Evolutionary conservation across 2,888 invertebrate species (phyloP), one percentile per base, ranked within the genome.

Genomic region (Agonum fuliginosum): DNA sequence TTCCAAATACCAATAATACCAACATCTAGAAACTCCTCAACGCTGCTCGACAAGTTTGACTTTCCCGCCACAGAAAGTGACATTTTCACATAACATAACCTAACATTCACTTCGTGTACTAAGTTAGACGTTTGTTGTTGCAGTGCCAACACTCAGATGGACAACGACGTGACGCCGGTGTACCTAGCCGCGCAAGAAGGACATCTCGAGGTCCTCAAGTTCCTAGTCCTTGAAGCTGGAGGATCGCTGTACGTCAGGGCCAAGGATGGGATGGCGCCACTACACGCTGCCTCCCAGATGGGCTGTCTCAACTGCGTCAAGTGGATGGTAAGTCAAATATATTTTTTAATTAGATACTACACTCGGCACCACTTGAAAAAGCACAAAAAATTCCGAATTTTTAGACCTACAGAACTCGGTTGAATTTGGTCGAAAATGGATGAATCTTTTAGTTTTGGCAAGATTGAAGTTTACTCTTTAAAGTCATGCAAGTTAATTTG

Each of bases 131-230:
- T 17, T 14, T 58, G 17, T 30, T 34, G 12, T 17, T 62, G 65
- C 90, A 95, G 95, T 88, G 95, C 96, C 81, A 96, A 96, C 88
- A 93, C 94, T 82, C 95, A 95, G 87, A 95, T 96, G 95, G 95
- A 95, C 88, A 96, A 95, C 87, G 96, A 96, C 87, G 95, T 95
- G 82, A 96, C 96, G 34, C 95, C 96, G 54, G 95, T 95, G 34
- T 96, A 96, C 87, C 88, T 96, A 83, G 96, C 96, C 8, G 95
- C 96, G 0, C 96, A 96, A 87, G 95, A 95, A 84, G 96, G 96
- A 0, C 95, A 96, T 86, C 88, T 95, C 82, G 95, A 95, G 58
- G 95, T 96, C 54, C 90, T 96, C 74, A 93, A 94, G 86, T 95
- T 94, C 87, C 88, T 96, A 83, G 95, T 96, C 78, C 88, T 93